A percentile compares a stretch with the other conserved stretches of the same genome.
Evolutionary conservation across 2,888 invertebrate genomes (phyloP).

Genomic region (Melanchra persicariae): DNA sequence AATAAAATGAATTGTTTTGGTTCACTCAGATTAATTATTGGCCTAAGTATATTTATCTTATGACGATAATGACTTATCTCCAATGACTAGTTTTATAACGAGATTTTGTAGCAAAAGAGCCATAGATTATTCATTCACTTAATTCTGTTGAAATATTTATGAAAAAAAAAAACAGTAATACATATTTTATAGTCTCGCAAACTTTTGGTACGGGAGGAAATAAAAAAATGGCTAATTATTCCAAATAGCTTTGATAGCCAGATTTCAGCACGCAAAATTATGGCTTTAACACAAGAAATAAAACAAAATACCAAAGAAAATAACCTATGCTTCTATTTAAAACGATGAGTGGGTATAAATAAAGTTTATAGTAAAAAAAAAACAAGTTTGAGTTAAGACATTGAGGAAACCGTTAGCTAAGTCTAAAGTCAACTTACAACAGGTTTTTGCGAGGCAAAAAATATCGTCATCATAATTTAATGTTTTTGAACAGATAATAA

Average conservation of each 20-base stretch:
- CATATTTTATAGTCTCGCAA: too few relatives aligned
- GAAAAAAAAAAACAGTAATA: too few relatives aligned
- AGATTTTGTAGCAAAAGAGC: too few relatives aligned
- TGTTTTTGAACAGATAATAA: neutral
- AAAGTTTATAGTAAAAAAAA: neutral
- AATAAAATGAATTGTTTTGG: too few relatives aligned
- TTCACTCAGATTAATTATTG: too few relatives aligned
- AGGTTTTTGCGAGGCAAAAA: constrained; percentile 20
- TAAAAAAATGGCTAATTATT: neutral
- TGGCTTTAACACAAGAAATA: neutral
- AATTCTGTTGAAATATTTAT: too few relatives aligned
- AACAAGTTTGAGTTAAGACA: neutral
- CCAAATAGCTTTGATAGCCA: neutral
- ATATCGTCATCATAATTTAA: neutral
- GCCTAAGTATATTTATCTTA: too few relatives aligned
- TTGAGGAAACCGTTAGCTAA: constrained; percentile 1
- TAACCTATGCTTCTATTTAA: neutral
- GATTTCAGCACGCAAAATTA: neutral
- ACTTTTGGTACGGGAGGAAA: too few relatives aligned
- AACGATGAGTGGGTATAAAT: neutral
- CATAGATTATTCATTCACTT: too few relatives aligned
- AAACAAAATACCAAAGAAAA: neutral
- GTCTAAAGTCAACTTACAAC: constrained; percentile 42
- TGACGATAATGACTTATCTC: too few relatives aligned
- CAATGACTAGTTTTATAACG: too few relatives aligned